These are phyloP conservation scores for Panopea generosa DNA, from an alignment of 2,888 invertebrate species.

Conservation along the genomic window DNA sequence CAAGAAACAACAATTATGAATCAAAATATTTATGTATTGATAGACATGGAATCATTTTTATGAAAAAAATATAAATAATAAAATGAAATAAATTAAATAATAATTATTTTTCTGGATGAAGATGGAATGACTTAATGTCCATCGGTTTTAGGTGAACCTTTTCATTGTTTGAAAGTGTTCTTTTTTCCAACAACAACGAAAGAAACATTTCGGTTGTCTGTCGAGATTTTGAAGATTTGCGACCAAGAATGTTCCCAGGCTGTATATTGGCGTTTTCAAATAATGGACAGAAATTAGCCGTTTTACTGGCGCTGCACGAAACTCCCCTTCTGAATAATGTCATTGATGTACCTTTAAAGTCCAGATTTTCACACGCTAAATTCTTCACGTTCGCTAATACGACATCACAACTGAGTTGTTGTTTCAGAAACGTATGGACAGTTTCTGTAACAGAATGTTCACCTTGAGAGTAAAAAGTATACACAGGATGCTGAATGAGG, in stretches of 20 bases:
- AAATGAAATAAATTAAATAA: too few relatives aligned
- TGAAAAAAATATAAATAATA: too few relatives aligned
- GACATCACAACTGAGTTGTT: conserved; percentile 47
- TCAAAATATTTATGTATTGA: too few relatives aligned
- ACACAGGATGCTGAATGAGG: conserved; percentile 56
- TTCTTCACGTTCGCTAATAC: conserved; percentile 57
- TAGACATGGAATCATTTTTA: too few relatives aligned
- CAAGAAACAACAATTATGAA: too few relatives aligned
- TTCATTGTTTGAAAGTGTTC: neutral
- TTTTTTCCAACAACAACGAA: conserved; percentile 44
- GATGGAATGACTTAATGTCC: conserved; percentile 60
- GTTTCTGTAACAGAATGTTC: conserved; percentile 7
- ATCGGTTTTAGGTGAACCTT: conserved; percentile 36
- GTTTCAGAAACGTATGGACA: conserved; percentile 25
- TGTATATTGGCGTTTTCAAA: conserved; percentile 20
- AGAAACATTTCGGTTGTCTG: conserved; percentile 47
- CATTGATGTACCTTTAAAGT: conserved; percentile 46
- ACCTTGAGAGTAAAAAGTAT: conserved; percentile 33
- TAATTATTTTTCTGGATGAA: neutral
- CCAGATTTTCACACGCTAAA: conserved; percentile 28
- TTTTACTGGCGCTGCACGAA: conserved; percentile 16
- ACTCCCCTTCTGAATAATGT: conserved; percentile 48
- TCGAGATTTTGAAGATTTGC: neutral
- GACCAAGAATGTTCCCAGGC: conserved; percentile 31
- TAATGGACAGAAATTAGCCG: conserved; percentile 33